Evolutionary conservation across 2,888 invertebrate genomes (phyloP).

Genomic region (Altica lythri): DNA sequence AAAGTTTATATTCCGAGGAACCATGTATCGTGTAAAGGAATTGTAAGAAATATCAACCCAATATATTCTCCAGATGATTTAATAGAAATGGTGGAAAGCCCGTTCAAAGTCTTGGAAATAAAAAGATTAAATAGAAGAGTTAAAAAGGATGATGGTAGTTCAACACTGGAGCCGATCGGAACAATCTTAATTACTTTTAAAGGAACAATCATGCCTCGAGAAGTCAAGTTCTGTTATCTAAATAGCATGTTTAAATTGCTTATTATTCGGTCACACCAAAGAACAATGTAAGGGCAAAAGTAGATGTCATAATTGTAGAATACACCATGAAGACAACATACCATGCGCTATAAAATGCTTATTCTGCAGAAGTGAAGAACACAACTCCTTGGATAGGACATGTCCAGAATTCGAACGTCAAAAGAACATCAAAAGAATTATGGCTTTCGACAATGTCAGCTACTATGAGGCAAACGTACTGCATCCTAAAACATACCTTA

Average conservation of each 20-base stretch:
- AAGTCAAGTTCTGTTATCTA: constrained; percentile 3
- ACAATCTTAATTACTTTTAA: constrained; percentile 10
- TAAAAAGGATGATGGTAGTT: background rate
- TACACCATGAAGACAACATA: background rate
- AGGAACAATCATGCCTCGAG: constrained; percentile 1
- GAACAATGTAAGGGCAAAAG: constrained; percentile 14
- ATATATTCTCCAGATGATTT: constrained; percentile 1
- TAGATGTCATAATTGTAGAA: no score
- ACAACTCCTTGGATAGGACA: no score
- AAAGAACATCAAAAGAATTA: background rate
- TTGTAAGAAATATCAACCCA: background rate
- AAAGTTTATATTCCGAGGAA: constrained; percentile 11
- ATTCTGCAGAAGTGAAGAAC: no score
- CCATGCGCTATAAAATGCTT: background rate
- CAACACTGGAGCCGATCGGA: background rate
- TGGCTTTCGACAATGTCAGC: background rate
- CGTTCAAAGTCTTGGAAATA: constrained; percentile 2
- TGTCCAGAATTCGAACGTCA: no score
- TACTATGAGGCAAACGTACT: constrained; percentile 1
- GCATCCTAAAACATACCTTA: background rate
- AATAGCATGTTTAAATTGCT: constrained; percentile 15
- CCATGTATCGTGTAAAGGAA: constrained; percentile 10
- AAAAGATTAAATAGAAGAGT: constrained; percentile 16
- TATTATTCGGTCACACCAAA: constrained; percentile 12
- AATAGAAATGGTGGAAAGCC: background rate